phyloP scores from a whole-genome alignment of 37 sponge, comb jelly and placozoan species.

The Agelas oroides region DNA sequence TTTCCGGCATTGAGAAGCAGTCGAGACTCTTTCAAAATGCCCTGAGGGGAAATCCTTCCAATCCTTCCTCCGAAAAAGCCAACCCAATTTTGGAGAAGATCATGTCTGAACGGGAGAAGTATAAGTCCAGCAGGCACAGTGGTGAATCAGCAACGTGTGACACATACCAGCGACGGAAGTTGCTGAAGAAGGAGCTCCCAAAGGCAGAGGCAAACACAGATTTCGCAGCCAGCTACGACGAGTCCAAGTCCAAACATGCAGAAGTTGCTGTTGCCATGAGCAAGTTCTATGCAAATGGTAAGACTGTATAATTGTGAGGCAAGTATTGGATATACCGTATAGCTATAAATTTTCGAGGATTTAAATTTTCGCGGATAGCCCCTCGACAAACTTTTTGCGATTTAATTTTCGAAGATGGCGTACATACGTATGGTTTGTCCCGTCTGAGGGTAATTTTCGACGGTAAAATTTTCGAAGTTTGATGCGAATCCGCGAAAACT shows the following conservation, averaged over 20 bases:
- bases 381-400: too few relatives aligned
- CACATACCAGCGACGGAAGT: slow-evolving; percentile 22
- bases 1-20: slow-evolving; percentile 65
- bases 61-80: background rate
- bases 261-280: slow-evolving; percentile 17
- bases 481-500: too few relatives aligned
- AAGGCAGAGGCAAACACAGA: slow-evolving; percentile 32
- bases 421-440: too few relatives aligned
- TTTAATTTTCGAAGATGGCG: too few relatives aligned
- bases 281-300: slow-evolving; percentile 11
- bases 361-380: too few relatives aligned
- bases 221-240: slow-evolving; percentile 40
- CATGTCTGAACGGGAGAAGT: slow-evolving; percentile 21
- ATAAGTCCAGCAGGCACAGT: background rate
- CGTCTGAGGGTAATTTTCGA: too few relatives aligned
- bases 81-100: slow-evolving; percentile 53
- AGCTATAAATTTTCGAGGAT: too few relatives aligned
- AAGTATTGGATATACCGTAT: too few relatives aligned
- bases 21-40: slow-evolving; percentile 52
- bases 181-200: slow-evolving; percentile 52
- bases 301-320: background rate
- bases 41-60: slow-evolving; percentile 24
- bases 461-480: too few relatives aligned
- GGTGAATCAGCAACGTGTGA: background rate
- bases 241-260: background rate